A percentile compares a stretch with the other conserved stretches of the same genome.
phyloP scores from a whole-genome alignment of 92 coral and sea anemone species.

The Zoanthus sociatus region DNA sequence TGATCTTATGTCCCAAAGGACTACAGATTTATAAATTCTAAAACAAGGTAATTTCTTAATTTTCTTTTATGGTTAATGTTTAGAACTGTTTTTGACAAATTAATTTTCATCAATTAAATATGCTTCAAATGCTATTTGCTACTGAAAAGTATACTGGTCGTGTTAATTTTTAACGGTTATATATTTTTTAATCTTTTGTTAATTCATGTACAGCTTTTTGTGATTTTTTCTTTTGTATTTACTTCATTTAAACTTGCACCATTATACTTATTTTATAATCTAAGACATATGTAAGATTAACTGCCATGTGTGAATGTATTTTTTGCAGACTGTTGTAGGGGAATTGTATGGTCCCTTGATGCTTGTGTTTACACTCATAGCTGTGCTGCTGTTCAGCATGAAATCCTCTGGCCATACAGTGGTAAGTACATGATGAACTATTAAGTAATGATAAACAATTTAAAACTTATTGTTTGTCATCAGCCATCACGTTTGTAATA shows the following conservation, averaged over 20 bases:
- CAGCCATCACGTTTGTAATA: neutral
- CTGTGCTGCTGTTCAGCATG: conserved; percentile 94
- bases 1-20: too few species aligned
- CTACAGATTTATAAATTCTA: too few species aligned
- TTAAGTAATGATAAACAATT: neutral
- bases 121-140: too few species aligned
- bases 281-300: neutral
- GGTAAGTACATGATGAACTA: conserved; percentile 66
- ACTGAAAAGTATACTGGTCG: too few species aligned
- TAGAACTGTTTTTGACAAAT: too few species aligned
- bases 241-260: neutral
- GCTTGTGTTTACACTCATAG: conserved; percentile 94
- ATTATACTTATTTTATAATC: neutral
- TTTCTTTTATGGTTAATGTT: too few species aligned
- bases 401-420: conserved; percentile 98
- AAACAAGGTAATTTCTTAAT: too few species aligned
- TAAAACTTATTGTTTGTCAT: neutral
- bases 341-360: conserved; percentile 98
- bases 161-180: too few species aligned
- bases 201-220: too few species aligned
- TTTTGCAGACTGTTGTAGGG: conserved; percentile 91
- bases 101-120: too few species aligned
- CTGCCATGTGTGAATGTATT: neutral
- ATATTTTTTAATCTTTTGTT: too few species aligned
- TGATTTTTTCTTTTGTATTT: neutral